phyloP scores from a whole-genome alignment of 1,140 invertebrate species.

The Steinernema khuongi region DNA sequence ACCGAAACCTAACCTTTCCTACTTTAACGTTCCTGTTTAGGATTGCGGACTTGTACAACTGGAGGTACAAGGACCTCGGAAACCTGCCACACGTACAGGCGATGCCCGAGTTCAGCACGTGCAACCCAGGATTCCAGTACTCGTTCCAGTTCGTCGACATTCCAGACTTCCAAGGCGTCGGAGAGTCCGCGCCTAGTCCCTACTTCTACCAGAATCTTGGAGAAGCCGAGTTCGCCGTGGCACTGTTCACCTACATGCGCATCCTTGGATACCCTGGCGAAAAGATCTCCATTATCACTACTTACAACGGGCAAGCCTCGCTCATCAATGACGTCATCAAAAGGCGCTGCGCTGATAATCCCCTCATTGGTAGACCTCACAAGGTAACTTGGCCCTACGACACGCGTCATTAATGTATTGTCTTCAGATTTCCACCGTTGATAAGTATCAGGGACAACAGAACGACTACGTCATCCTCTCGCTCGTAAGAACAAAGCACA shows the following conservation, averaged over 20 bases:
- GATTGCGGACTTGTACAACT: slow-evolving; percentile 90
- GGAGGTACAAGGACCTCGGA: slow-evolving; percentile 90
- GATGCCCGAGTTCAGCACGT: slow-evolving; percentile 75
- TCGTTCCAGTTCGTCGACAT: slow-evolving; percentile 97
- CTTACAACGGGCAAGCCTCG: slow-evolving; percentile 98
- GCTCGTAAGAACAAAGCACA: slow-evolving; percentile 85
- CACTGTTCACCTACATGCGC: slow-evolving; percentile 97
- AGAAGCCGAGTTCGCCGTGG: slow-evolving; percentile 96
- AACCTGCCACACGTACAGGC: slow-evolving; percentile 80
- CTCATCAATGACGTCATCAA: slow-evolving; percentile 90
- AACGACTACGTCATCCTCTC: slow-evolving; percentile 97
- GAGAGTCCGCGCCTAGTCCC: slow-evolving; percentile 93
- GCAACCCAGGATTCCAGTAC: slow-evolving; percentile 83
- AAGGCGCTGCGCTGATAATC: slow-evolving; percentile 86
- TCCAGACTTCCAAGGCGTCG: slow-evolving; percentile 88
- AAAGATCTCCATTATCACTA: slow-evolving; percentile 96
- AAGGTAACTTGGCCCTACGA: slow-evolving; percentile 67
- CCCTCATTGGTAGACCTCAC: slow-evolving; percentile 86
- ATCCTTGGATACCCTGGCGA: slow-evolving; percentile 91
- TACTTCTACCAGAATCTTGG: slow-evolving; percentile 99
- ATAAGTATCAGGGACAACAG: slow-evolving; percentile 98
- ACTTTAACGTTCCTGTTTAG: slow-evolving; percentile 61
- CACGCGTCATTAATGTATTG: not conserved
- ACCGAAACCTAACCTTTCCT: slow-evolving; percentile 6
- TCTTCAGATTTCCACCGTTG: slow-evolving; percentile 74